These are phyloP conservation scores for Telmatherina bonti DNA, from an alignment of 2,797 vertebrate species.

Conservation along the genomic window DNA sequence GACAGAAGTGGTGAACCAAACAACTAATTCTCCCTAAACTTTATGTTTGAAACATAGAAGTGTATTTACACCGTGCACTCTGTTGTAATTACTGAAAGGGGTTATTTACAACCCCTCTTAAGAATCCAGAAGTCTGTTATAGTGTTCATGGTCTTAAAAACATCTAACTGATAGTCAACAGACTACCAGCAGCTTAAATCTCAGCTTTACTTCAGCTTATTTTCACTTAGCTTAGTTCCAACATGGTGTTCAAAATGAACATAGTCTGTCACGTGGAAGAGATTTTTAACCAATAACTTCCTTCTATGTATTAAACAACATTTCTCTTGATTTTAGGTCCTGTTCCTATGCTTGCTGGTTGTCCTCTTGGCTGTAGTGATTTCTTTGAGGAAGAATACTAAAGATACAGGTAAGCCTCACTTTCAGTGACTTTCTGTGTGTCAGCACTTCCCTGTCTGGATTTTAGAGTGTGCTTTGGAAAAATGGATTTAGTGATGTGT, in stretches of 20 bases:
- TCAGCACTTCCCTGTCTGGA: not conserved
- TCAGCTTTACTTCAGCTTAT: not conserved
- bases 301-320: not conserved
- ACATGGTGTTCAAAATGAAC: not conserved
- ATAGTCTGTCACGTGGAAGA: not conserved
- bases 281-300: not conserved
- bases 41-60: not conserved
- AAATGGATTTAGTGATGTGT: no score
- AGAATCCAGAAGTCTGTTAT: not conserved
- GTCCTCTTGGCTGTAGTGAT: constrained; percentile 88
- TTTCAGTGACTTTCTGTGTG: not conserved
- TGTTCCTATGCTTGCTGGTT: constrained; percentile 88
- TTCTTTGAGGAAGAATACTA: constrained; percentile 82
- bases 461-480: no score
- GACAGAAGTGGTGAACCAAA: not conserved
- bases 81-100: not conserved
- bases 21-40: not conserved
- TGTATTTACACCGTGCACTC: not conserved
- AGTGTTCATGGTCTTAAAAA: not conserved
- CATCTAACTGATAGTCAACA: not conserved
- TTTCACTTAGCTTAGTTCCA: not conserved
- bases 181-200: not conserved
- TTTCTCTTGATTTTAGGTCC: constrained; percentile 79
- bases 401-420: constrained; percentile 81
- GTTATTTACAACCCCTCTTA: constrained; percentile 18